Base-by-base conservation (phyloP, 2,888 invertebrate genomes). In the Epirrhoe tristata region DNA sequence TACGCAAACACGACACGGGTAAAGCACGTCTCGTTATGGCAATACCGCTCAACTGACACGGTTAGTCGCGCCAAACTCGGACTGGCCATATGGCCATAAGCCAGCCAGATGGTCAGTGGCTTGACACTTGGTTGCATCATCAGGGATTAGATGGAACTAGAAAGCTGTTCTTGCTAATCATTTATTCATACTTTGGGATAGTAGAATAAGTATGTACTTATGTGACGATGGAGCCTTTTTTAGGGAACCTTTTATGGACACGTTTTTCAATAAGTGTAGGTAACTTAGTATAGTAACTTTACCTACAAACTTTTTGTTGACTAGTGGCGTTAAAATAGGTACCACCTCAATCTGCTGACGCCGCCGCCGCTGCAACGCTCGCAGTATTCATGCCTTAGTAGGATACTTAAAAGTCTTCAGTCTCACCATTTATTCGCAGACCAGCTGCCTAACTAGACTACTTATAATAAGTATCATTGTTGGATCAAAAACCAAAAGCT, bases 61-160 rank as follows among this genome's bases (percentile, higher is more conserved):
- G 71, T 71, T 70, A 73, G 70, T 55, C 50, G 67, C 62, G 71
- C 58, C 81, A 77, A 78, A 78, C 77, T 66, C 58, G 74, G 75
- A 77, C 43, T 52, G 66, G 62, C 69, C 82, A 80, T 77, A 75
- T 79, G 80, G 75, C 69, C 81, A 80, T 77, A 75, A 78, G 80
- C 74, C 69, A 59, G 43, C 70, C 81, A 80, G 76, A 74, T 79
- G 80, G 77, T 69, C 67, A 64, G 32, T 36, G 43, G n/a, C 17
- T 34, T 17, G 52, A 34, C 52, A 48, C 64, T 58, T 48, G 32
- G 8, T 62, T 63, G 62, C 67, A 62, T 59, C 71, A 71, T 52
- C 61, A 53, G 53, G 50, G 54, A 62, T 63, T 60, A 59, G 51
- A 58, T 62, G 58, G 46, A 36, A 36, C 32, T 52, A 58, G 61